These are phyloP conservation scores for Porites cylindrica DNA, from an alignment of 92 coral and sea anemone genomes.

Conservation along the genomic window DNA sequence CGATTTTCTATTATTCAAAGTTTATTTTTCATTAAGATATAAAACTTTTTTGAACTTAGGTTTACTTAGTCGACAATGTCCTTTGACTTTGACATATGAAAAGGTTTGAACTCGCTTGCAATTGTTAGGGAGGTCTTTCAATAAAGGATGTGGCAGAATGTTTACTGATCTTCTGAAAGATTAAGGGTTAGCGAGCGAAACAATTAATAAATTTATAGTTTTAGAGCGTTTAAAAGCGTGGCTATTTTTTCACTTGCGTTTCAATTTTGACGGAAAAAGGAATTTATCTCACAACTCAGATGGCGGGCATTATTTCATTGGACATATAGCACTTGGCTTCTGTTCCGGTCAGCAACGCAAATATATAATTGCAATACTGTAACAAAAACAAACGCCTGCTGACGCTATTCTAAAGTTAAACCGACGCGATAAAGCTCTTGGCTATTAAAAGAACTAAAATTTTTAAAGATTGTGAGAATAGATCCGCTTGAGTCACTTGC, in stretches of 20 bases:
- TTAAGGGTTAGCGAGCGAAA: background rate
- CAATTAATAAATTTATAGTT: background rate
- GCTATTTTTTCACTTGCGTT: background rate
- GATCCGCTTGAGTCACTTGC: background rate
- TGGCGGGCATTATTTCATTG: background rate
- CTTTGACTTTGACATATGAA: too few relatives aligned
- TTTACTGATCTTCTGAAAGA: background rate
- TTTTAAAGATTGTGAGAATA: background rate
- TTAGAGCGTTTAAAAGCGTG: background rate
- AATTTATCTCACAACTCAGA: background rate
- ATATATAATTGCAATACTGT: background rate
- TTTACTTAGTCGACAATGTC: too few relatives aligned
- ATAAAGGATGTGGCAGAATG: background rate
- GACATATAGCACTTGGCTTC: background rate
- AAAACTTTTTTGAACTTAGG: too few relatives aligned
- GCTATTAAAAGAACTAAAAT: background rate
- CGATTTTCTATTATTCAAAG: too few relatives aligned
- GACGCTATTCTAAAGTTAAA: conserved; percentile 13
- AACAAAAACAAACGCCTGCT: background rate
- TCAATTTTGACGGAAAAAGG: background rate
- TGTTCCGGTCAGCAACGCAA: conserved; percentile 3
- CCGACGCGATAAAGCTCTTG: conserved; percentile 6
- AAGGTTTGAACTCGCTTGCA: too few relatives aligned
- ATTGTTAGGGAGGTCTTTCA: background rate
- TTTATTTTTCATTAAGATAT: too few relatives aligned